A percentile compares a stretch with the other conserved stretches of the same genome.
These are phyloP conservation scores for Entomyzon cyanotis DNA, from an alignment of 2,113 vertebrate genomes.

Conservation along the genomic window DNA sequence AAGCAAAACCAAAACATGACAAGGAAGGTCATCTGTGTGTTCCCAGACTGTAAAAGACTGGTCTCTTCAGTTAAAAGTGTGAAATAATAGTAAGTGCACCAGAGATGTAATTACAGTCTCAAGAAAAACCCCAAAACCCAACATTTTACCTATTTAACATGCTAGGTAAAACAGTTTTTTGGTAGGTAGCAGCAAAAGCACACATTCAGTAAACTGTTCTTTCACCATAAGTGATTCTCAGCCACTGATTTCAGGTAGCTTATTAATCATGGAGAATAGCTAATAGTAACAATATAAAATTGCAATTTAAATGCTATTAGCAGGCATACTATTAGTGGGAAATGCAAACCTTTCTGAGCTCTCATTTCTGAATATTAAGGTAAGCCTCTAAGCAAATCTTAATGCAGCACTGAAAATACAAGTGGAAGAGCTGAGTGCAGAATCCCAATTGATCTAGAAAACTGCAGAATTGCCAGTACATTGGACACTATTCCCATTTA, in stretches of 20 bases:
- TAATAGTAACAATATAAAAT: background rate
- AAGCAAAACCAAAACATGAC: background rate
- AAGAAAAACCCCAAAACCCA: rapidly evolving
- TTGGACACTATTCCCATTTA: background rate
- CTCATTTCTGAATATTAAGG: background rate
- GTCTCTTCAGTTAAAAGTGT: background rate
- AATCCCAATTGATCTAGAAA: background rate
- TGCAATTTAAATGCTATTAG: background rate
- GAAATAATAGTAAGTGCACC: background rate
- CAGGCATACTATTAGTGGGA: background rate
- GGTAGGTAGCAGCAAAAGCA: background rate
- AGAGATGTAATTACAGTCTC: background rate
- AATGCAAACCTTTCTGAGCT: background rate
- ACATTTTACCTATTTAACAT: background rate
- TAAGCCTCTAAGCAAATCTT: background rate
- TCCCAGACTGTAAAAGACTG: background rate
- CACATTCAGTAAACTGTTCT: background rate
- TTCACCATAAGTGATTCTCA: background rate
- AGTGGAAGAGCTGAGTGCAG: background rate
- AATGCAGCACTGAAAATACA: background rate
- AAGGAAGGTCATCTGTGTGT: background rate
- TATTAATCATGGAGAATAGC: background rate
- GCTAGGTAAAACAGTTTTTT: background rate
- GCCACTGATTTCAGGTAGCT: background rate
- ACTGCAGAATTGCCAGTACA: background rate